Base-by-base conservation (phyloP, 2,797 vertebrate genomes). In the Clamator glandarius region DNA sequence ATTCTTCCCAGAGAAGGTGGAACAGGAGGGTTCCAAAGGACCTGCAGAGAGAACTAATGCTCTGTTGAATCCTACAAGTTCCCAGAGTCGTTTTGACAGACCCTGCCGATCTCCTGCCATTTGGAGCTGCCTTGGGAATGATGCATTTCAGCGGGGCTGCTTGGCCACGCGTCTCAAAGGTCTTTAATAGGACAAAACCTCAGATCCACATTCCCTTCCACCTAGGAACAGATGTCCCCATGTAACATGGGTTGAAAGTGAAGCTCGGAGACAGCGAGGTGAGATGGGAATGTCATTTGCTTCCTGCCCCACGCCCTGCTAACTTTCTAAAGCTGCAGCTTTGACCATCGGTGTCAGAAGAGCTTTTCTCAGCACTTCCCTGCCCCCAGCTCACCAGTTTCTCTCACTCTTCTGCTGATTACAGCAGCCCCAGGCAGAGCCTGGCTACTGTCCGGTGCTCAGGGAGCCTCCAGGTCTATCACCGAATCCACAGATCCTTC, bases 231-330 rank as follows among this genome's bases (percentile, higher is more conserved):
- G 33, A 62, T n/a, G n/a, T 54, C 18, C 21, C 33, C 57, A n/a
- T 2, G 2, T 9, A 61, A 54, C 5, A 8, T 1, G 1, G 36
- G 17, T 55, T 33, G 28, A 63, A 83, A 48, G 17, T 9, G n/a
- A 80, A 42, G 48, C 28, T 69, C 1, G 0, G 39, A 69, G 39
- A 44, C 39, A 69, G 39, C 1, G 2, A 82, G 15, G n/a, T 15
- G 33, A 59, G 84, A 23, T 0, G 0, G 51, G 63, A 76, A 68
- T 20, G 39, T 8, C 2, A 4, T 51, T 29, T 59, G 62, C 20
- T 58, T 74, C 69, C 69, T 77, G 64, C 35, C 31, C 13, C 4
- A 1, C 54, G 36, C 17, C 48, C 57, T 44, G 25, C 26, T 15
- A 44, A 9, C 21, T 36, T 63, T 44, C 75, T 75, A 31, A 70